Conservation (phyloP, 2,888 invertebrate genomes). For the Tetropium fuscum region DNA sequence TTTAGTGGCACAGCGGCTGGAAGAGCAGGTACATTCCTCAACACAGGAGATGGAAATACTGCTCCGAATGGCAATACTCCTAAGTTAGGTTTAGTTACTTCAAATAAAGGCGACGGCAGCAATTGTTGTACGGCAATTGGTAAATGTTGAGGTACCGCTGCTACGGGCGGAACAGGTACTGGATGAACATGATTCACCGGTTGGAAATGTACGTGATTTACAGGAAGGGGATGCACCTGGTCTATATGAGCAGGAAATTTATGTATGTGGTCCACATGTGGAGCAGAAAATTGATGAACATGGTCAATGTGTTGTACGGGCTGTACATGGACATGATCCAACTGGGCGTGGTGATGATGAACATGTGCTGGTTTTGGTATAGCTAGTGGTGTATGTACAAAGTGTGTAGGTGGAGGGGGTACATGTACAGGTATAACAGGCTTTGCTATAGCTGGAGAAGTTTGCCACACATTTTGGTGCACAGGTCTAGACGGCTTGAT, state of each 20-base stretch:
- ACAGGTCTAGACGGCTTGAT: constrained; percentile 33
- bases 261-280: constrained; percentile 45
- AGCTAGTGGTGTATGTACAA: constrained; percentile 19
- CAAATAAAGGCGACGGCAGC: constrained; percentile 48
- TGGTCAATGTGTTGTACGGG: constrained; percentile 46
- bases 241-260: constrained; percentile 17
- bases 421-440: constrained; percentile 40
- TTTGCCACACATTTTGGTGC: constrained; percentile 29
- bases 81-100: constrained; percentile 56
- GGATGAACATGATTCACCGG: constrained; percentile 26
- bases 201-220: constrained; percentile 24
- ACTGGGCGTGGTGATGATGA: constrained; percentile 14
- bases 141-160: constrained; percentile 13
- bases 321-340: constrained; percentile 39
- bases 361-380: constrained; percentile 30
- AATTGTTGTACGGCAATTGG: constrained; percentile 15
- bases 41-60: constrained; percentile 50
- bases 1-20: constrained; percentile 27
- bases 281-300: constrained; percentile 24
- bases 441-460: constrained; percentile 26
- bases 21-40: constrained; percentile 41
- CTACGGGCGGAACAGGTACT: constrained; percentile 22
- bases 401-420: constrained; percentile 27
- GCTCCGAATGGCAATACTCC: constrained; percentile 56
- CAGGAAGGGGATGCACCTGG: constrained; percentile 32